A percentile compares a stretch with the other conserved stretches of the same genome.
phyloP scores from a whole-genome alignment of 2,888 invertebrate genomes.

The Loripinus fragilis region DNA sequence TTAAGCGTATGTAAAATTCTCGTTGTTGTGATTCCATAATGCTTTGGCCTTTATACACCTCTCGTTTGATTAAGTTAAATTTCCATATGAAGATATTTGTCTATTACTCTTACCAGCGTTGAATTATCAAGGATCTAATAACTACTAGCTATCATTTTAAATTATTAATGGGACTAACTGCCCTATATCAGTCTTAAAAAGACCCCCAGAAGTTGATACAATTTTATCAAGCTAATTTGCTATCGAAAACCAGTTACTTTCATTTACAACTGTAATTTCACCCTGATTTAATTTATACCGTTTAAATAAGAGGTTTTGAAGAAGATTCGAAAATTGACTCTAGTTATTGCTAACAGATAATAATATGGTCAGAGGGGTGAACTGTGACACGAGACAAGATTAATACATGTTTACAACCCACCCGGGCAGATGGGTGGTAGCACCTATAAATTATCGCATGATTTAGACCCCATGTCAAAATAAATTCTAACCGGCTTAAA shows the following conservation, averaged over 20 bases:
- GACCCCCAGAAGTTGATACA: too few relatives aligned
- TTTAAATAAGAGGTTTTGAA: constrained; percentile 60
- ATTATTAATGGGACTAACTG: too few relatives aligned
- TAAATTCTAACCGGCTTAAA: constrained; percentile 54
- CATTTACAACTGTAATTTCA: constrained; percentile 20
- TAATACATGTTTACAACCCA: constrained; percentile 20
- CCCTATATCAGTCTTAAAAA: too few relatives aligned
- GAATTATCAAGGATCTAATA: too few relatives aligned
- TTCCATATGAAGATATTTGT: too few relatives aligned
- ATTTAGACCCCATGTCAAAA: constrained; percentile 54
- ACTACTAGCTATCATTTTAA: too few relatives aligned
- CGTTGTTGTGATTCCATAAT: too few relatives aligned
- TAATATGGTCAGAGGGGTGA: constrained; percentile 3
- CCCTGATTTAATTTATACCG: constrained; percentile 42
- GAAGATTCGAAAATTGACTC: constrained; percentile 17
- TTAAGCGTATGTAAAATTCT: too few relatives aligned
- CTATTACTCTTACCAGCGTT: too few relatives aligned
- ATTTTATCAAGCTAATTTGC: too few relatives aligned
- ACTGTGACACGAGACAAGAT: constrained; percentile 16
- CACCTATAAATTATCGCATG: constrained; percentile 53
- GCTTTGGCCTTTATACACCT: too few relatives aligned
- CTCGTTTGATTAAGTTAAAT: too few relatives aligned
- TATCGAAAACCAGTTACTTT: not conserved
- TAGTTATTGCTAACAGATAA: not conserved
- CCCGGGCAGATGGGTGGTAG: constrained; percentile 14